Percentiles rank a stretch among this genome's conserved stretches.
Evolutionary conservation across 2,113 vertebrate species (phyloP).

Genomic region (Cervus canadensis): DNA sequence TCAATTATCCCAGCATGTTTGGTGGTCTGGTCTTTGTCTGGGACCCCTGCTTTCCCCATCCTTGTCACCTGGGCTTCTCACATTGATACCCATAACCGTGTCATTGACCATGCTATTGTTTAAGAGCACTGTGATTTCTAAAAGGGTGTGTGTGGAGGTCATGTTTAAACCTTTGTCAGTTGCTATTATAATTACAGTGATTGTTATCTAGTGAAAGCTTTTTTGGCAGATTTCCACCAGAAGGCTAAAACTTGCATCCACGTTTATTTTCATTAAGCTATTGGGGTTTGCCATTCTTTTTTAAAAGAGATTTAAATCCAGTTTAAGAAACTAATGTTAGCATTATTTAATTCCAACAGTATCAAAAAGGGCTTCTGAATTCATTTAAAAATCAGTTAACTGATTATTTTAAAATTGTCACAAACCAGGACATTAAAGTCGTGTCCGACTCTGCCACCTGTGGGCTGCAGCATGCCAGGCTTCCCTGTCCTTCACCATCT

Average conservation of each 20-base stretch:
- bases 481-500: neutral
- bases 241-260: conserved; percentile 51
- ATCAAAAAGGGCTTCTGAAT: neutral
- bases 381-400: conserved; percentile 41
- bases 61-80: neutral
- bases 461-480: neutral
- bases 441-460: accelerated
- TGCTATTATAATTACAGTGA: conserved; percentile 56
- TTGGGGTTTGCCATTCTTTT: conserved; percentile 31
- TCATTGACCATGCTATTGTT: conserved; percentile 24
- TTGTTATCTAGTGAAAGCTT: conserved; percentile 55
- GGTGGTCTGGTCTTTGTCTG: neutral
- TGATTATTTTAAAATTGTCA: neutral
- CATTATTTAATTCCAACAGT: conserved; percentile 3
- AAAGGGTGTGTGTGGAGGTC: conserved; percentile 22
- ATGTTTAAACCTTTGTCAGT: conserved; percentile 23
- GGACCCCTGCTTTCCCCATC: neutral
- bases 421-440: neutral
- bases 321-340: neutral
- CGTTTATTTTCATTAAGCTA: conserved; percentile 28
- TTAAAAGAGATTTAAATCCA: conserved; percentile 54
- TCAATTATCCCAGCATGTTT: conserved; percentile 5
- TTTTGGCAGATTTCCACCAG: conserved; percentile 67
- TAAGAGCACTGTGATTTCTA: conserved; percentile 38
- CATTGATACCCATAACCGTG: neutral